A percentile compares a stretch with the other conserved stretches of the same genome.
phyloP scores from a whole-genome alignment of 2,888 invertebrate species.

The Leucania comma region DNA sequence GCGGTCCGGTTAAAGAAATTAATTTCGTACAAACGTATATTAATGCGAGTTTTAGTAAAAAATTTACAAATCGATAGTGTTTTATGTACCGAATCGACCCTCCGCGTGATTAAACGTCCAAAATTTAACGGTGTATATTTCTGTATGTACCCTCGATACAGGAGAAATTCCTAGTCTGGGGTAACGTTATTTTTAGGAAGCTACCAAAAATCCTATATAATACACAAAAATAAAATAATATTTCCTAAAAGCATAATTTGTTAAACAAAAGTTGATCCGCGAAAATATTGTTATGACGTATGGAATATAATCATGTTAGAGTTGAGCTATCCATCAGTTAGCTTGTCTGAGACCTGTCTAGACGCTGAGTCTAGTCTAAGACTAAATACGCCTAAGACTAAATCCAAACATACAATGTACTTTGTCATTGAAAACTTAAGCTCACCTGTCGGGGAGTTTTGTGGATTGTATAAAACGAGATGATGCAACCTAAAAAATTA shows the following conservation, averaged over 20 bases:
- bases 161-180: too few species aligned
- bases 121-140: too few species aligned
- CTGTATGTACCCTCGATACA: too few species aligned
- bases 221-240: not conserved
- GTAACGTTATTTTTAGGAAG: too few species aligned
- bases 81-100: too few species aligned
- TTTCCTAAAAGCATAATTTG: constrained; percentile 31
- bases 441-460: not conserved
- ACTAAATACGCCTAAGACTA: constrained; percentile 2
- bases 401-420: constrained; percentile 14
- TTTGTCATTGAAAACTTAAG: not conserved
- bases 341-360: constrained; percentile 30
- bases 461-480: too few species aligned
- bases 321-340: constrained; percentile 39
- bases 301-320: constrained; percentile 20
- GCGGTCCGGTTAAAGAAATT: too few species aligned
- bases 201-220: not conserved
- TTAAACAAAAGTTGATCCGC: constrained; percentile 19
- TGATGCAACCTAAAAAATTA: too few species aligned
- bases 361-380: constrained; percentile 34
- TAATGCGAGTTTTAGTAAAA: too few species aligned
- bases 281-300: constrained; percentile 10
- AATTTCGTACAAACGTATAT: too few species aligned
- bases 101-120: too few species aligned
- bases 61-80: too few species aligned